Evolutionary conservation across 1,140 invertebrate genomes (phyloP).

Genomic region (Trypoxylus dichotomus): DNA sequence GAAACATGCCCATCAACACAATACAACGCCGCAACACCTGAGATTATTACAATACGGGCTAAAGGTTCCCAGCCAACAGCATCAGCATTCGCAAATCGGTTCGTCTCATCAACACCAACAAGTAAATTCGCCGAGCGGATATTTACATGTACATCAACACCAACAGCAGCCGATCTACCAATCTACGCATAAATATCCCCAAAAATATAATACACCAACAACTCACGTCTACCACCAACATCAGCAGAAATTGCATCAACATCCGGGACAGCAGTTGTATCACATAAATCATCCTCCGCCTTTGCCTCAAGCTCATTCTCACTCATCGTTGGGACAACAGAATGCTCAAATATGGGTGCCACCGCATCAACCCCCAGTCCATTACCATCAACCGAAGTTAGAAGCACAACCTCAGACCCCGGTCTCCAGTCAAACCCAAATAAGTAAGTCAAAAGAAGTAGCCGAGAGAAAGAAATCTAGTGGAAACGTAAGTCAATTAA

Average conservation of each 20-base stretch:
- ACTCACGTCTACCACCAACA: conserved; percentile 46
- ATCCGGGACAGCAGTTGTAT: conserved; percentile 37
- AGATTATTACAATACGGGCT: conserved; percentile 44
- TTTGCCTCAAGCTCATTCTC: conserved; percentile 30
- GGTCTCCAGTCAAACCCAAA: conserved; percentile 32
- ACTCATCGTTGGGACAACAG: conserved; percentile 36
- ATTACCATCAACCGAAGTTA: conserved; percentile 48
- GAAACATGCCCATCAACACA: conserved; percentile 48
- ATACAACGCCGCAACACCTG: conserved; percentile 46
- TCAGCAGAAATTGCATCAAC: conserved; percentile 40
- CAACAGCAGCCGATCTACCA: conserved; percentile 36
- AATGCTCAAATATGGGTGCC: conserved; percentile 46
- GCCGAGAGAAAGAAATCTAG: conserved; percentile 51
- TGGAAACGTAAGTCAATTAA: conserved; percentile 62
- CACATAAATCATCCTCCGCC: conserved; percentile 40
- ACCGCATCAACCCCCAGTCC: conserved; percentile 42
- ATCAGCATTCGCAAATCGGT: conserved; percentile 29
- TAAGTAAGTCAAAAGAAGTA: conserved; percentile 37
- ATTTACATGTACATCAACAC: conserved; percentile 42
- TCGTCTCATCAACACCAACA: conserved; percentile 39
- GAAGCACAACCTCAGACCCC: conserved; percentile 27
- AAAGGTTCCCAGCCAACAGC: conserved; percentile 45
- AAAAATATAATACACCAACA: conserved; percentile 43
- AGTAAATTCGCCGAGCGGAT: conserved; percentile 37
- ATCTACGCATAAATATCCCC: conserved; percentile 39